Evolutionary conservation across 2,888 invertebrate species (phyloP), one percentile per base, ranked within the genome.

Genomic region (Ectropis crepuscularia): DNA sequence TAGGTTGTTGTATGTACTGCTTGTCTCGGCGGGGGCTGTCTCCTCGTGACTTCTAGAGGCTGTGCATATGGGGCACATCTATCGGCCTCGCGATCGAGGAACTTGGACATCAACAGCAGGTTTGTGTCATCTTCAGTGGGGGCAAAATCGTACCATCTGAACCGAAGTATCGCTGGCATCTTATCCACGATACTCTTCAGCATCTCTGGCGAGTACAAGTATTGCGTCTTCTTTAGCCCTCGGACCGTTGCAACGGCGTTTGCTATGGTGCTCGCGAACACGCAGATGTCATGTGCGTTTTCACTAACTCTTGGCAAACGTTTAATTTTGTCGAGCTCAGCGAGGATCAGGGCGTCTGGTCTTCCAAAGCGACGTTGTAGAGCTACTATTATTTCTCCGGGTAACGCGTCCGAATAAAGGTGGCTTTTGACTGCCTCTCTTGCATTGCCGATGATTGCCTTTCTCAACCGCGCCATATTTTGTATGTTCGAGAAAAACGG

Each of bases 131-230:
- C 55, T 5, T 11, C 9, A 5, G 38, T n/a, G 6, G 11, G 9
- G 12, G 7, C 10, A 39, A 9, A 47, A 8, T 46, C 55, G 6
- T 39, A 38, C 46, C 46, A 55, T 6, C 43, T 10, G 10, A 16
- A 42, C 6, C 12, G 37, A n/a, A 53, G 8, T 2, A 43, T 10
- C 5, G 28, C 38, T 8, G 51, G 38, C 41, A 51, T 39, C 12
- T 51, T 51, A 9, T 51, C 51, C 10, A 51, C 11, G 12, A 51
- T 51, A 9, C 4, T 41, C 16, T 51, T 38, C 6, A 51, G 5
- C 12, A 39, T 51, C 11, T 51, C 51, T 8, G 53, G 53, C 6
- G 16, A 42, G 5, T 43, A 10, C 10, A 53, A 28, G 42, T 53
- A 53, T n/a, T 28, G 53, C 12, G 53, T 42, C 28, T 42, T 42